These are phyloP conservation scores for Diglossa cyanea DNA, from an alignment of 2,797 vertebrate genomes.

Conservation along the genomic window DNA sequence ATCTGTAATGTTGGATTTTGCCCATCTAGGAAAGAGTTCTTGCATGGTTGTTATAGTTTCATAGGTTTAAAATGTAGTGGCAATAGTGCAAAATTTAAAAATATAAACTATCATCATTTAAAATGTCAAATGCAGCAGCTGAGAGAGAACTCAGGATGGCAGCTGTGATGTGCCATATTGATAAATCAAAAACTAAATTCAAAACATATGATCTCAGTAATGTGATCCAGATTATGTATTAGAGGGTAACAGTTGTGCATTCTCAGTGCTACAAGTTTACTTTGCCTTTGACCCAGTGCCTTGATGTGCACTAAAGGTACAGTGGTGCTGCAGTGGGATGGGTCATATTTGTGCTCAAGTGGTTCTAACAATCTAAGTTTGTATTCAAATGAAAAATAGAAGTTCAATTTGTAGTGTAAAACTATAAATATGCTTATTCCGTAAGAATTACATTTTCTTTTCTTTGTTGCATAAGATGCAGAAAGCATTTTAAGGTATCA, in stretches of 20 bases:
- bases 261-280: neutral
- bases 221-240: neutral
- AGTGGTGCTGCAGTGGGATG: neutral
- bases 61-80: conserved; percentile 1
- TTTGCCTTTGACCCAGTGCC: neutral
- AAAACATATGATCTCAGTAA: conserved; percentile 24
- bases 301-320: neutral
- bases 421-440: neutral
- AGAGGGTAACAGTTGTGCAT: neutral
- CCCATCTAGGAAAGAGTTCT: neutral
- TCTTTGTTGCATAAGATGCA: conserved; percentile 15
- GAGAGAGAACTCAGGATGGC: neutral
- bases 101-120: neutral
- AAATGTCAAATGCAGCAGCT: conserved; percentile 5
- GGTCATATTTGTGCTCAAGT: neutral
- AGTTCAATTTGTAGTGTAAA: conserved; percentile 8
- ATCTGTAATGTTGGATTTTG: neutral
- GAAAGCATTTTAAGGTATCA: conserved; percentile 34
- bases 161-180: conserved; percentile 11
- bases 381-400: conserved; percentile 27
- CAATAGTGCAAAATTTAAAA: neutral
- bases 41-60: neutral
- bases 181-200: conserved; percentile 32
- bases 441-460: neutral
- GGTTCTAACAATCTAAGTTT: neutral